These are phyloP conservation scores for Ceyx melanurus DNA, from an alignment of 2,113 vertebrate species.

Conservation along the genomic window DNA sequence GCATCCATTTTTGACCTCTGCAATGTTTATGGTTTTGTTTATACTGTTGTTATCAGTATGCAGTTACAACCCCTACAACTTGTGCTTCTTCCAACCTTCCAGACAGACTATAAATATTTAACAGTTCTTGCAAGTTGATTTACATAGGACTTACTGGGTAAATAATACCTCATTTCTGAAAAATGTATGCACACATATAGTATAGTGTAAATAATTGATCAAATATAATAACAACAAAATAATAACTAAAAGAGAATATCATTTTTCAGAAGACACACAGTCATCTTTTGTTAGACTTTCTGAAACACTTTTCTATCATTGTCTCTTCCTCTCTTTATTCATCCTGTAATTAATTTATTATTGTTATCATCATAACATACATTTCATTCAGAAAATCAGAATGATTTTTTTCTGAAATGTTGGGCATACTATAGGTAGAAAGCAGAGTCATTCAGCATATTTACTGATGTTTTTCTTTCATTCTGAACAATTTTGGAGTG, in stretches of 20 bases:
- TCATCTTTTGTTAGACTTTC: neutral
- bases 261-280: neutral
- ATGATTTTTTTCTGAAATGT: neutral
- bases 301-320: neutral
- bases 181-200: slow-evolving; percentile 10
- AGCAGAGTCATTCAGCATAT: neutral
- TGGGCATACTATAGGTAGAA: neutral
- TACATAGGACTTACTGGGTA: slow-evolving; percentile 51
- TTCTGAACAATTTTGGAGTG: neutral
- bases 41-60: slow-evolving; percentile 18
- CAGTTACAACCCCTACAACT: slow-evolving; percentile 4
- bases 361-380: neutral
- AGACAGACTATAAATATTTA: slow-evolving; percentile 68
- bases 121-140: slow-evolving; percentile 53
- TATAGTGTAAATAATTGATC: slow-evolving; percentile 56
- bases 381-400: neutral
- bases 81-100: slow-evolving; percentile 49
- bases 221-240: slow-evolving; percentile 39
- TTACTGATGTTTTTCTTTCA: neutral
- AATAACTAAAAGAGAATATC: slow-evolving; percentile 3
- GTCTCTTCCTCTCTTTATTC: neutral
- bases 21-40: neutral
- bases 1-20: slow-evolving; percentile 5
- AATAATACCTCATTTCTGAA: slow-evolving; percentile 51
- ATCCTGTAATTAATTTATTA: neutral